Percentiles rank a stretch among this genome's conserved stretches.
Conservation (phyloP, 2,888 invertebrate species). For the Boloria euphrosyne region DNA sequence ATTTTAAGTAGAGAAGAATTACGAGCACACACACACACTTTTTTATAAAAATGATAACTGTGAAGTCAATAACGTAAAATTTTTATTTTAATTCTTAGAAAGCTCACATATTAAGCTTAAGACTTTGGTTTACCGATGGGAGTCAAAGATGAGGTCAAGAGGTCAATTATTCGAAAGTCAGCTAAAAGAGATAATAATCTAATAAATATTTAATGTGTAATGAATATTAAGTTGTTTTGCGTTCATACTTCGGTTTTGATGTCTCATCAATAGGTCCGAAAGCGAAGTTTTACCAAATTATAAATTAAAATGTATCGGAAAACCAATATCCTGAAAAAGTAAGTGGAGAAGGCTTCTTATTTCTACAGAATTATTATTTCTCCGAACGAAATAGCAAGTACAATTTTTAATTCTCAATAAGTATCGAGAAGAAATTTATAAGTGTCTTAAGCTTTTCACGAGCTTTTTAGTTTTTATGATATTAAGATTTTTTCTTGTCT, state of each 20-base stretch:
- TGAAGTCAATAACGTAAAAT: too few species aligned
- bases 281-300: not conserved
- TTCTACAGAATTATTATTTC: not conserved
- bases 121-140: not conserved
- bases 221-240: constrained; percentile 38
- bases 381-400: not conserved
- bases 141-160: not conserved
- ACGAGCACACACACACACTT: too few species aligned
- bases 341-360: not conserved
- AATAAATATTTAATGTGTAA: constrained; percentile 39
- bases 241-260: constrained; percentile 9
- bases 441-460: too few species aligned
- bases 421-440: too few species aligned
- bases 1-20: too few species aligned
- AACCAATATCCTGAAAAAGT: constrained; percentile 1
- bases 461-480: too few species aligned
- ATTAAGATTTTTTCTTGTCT: too few species aligned
- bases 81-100: not conserved
- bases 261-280: constrained; percentile 13
- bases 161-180: constrained; percentile 26
- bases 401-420: too few species aligned
- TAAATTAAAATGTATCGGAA: constrained; percentile 7
- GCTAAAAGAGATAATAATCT: constrained; percentile 36
- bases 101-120: not conserved
- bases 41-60: too few species aligned